A percentile compares a stretch with the other conserved stretches of the same genome.
phyloP scores from a whole-genome alignment of 2,113 vertebrate genomes.

The Podocnemis expansa region DNA sequence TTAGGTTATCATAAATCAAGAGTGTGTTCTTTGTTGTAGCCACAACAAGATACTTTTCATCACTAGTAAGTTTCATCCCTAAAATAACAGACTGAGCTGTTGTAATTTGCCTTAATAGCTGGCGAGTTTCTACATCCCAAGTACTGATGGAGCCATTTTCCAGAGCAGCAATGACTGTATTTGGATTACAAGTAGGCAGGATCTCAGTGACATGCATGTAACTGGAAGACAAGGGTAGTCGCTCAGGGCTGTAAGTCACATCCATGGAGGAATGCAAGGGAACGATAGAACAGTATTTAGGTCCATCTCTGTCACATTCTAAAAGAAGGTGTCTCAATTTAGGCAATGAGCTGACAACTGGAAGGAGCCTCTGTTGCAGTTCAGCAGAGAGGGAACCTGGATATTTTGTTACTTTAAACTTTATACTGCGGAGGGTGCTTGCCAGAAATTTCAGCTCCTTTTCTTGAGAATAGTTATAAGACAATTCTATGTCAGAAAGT shows the following conservation, averaged over 20 bases:
- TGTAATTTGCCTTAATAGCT: conserved; percentile 93
- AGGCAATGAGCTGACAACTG: conserved; percentile 94
- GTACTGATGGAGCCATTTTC: conserved; percentile 98
- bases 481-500: conserved; percentile 91
- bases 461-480: conserved; percentile 93
- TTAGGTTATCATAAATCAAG: conserved; percentile 95
- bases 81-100: conserved; percentile 93
- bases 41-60: conserved; percentile 97
- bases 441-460: conserved; percentile 98
- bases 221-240: conserved; percentile 91
- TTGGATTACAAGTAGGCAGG: conserved; percentile 92
- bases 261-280: conserved; percentile 98
- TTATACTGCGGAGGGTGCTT: conserved; percentile 91
- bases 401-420: conserved; percentile 89
- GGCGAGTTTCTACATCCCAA: conserved; percentile 95
- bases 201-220: conserved; percentile 96
- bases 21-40: conserved; percentile 97
- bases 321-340: conserved; percentile 96
- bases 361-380: conserved; percentile 94
- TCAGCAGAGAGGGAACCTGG: conserved; percentile 95
- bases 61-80: conserved; percentile 90
- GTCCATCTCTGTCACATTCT: conserved; percentile 98
- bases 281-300: conserved; percentile 98
- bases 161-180: conserved; percentile 91
- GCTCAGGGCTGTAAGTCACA: conserved; percentile 94